Base-by-base conservation (phyloP, 2,888 invertebrate genomes). In the Gryllus longicercus region DNA sequence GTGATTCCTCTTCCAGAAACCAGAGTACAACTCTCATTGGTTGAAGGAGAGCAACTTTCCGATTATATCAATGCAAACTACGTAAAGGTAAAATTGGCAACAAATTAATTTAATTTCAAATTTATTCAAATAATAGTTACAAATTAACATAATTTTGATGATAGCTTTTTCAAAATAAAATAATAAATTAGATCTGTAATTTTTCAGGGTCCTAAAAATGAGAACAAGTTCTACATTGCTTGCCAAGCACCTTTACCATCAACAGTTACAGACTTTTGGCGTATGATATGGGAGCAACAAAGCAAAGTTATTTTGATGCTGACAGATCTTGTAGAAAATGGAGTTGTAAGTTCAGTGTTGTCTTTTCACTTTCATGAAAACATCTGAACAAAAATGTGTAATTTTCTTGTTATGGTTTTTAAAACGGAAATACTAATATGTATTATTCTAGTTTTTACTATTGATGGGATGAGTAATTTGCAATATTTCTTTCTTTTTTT, bases 211-310 rank as follows among this genome's bases (percentile, higher is more conserved):
- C 95, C 96, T 0, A 94, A 94, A 84, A 94, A 94, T 85, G 91
- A 92, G 25, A 91, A 92, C 50, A 93, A 94, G 84, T 95, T 94
- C 86, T 98, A 97, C 88, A 96, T 98, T 63, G 96, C 96, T 23
- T 95, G 95, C 84, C 97, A 98, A 87, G 97, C 95, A 14, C 97
- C 97, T 0, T 88, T 97, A 83, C 91, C 93, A 81, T 91, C 92
- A 83, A 97, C 97, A 0, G 92, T 96, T 11, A 85, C 90, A 51
- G 97, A 98, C 88, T 97, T 97, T 87, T 98, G 97, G 97, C 91
- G 95, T 76, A 97, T 98, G 97, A 91, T 97, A 79, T 97, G 97
- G 97, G 96, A 97, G 85, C 96, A 97, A 86, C 95, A 97, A 87
- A 92, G 93, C 18, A 91, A 95, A 84, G 93, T 96, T 75, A 91